Base-by-base conservation (phyloP, 2,888 invertebrate species). In the Chymomyza caudatula region DNA sequence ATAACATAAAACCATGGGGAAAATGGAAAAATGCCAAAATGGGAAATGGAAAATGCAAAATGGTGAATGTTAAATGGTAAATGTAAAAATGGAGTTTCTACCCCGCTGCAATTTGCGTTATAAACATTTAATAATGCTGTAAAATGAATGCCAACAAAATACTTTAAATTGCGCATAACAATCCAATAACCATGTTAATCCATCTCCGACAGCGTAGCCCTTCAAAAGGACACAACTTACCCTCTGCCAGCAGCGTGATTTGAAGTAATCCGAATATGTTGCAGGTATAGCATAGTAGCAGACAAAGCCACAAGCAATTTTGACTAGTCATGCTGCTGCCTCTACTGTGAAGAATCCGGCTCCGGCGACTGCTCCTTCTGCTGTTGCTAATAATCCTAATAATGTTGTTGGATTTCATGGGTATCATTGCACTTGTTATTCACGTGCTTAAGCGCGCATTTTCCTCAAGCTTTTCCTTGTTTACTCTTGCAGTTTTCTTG, bases 191-290 rank as follows among this genome's bases (percentile, higher is more conserved):
- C 13, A 47, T 17, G 47, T 47, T 15, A 51, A 20, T 51, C 17
- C 51, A 51, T 37, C 25, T 6, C 4, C 25, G 5, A 6, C 25
- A 25, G 25, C 6, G 25, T 6, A 6, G 4, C 6, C 5, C 29
- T 37, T 37, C 3, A 37, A 37, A 37, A 37, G 29, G 11, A 37
- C 15, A 6, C 37, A 20, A 80, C 80, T 81, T 64, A 81, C 80
- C 80, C 67, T 62, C 71, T 13, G 42, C 73, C 54, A 73, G 62
- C 22, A 74, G 63, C 55, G 53, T 44, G 65, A 13, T 8, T 17
- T 17, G 67, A 42, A 82, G 70, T 79, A 85, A 82, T 79, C 79
- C 79, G 65, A 72, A 64, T 57, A 79, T 71, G 74, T 74, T 74
- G 85, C 78, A 82, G 66, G 69, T 67, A 54, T 73, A 67, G 63